Evolutionary conservation across 2,888 invertebrate species (phyloP), one percentile per base, ranked within the genome.

Genomic region (Meteorus colon): DNA sequence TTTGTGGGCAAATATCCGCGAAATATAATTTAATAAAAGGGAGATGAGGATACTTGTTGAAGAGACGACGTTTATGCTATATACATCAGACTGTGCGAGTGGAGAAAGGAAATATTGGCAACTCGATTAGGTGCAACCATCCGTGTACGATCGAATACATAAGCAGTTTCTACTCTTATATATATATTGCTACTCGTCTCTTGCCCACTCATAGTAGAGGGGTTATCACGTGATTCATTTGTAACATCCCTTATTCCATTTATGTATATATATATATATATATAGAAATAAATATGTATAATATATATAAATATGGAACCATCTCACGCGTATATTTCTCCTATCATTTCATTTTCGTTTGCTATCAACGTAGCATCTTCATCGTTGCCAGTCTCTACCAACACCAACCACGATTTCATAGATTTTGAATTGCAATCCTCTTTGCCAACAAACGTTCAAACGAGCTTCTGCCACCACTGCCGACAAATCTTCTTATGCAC

Each of bases 221-320:
- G 80, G 84, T 85, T 87, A 86, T 88, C 87, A 86, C 84, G 86
- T 85, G 86, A 88, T 86, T 88, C 88, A 87, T 88, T 87, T 87
- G 86, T 85, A 86, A 86, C 85, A 82, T 82, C 80, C 80, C 79
- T 78, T 62, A 71, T 74, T 74, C 74, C 31, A 60, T 41, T 29
- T 60, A 69, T 71, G 41, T 72, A 72, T 70, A 75, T 69, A 41
- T 63, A 24, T 77, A 74, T 70, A 73, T 71, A 31, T 48, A 60
- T 31, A 34, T 59, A 45, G n/a, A n/a, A n/a, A n/a, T 24, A 67
- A 62, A 60, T 51, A 62, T 31, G 78, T 45, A 4, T 45, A 45
- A 48, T 12, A 41, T 41, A 41, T 12, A 41, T 41, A 41, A 41
- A 2, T 41, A 41, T 41, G 41, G 8, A 8, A 41, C 41, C 12